Conservation (phyloP, 2,888 invertebrate genomes). For the Habroteleia sp. region DNA sequence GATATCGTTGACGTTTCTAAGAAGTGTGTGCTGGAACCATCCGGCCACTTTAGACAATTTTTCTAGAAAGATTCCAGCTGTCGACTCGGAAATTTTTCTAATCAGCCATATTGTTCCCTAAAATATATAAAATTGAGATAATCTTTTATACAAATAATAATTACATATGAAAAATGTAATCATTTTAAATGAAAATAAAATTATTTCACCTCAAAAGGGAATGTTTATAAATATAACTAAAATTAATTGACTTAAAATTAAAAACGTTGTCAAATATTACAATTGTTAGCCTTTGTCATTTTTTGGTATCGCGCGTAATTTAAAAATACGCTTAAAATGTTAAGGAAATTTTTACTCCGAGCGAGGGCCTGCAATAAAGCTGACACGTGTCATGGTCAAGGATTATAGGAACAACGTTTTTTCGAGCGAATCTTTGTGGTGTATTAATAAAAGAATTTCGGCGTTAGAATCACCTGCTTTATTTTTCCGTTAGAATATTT, state of each 20-base stretch:
- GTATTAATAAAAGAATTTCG: conserved; percentile 23
- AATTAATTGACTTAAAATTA: no score
- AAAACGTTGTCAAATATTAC: no score
- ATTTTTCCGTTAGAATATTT: conserved; percentile 4
- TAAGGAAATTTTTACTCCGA: conserved; percentile 1
- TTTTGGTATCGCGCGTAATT: no score
- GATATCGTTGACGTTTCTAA: background rate
- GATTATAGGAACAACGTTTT: conserved; percentile 15
- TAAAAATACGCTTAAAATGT: background rate
- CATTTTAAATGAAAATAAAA: no score
- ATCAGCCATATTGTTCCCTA: no score
- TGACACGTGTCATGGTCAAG: conserved; percentile 45
- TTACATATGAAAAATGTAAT: no score
- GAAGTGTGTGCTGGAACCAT: conserved; percentile 1
- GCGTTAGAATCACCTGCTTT: conserved; percentile 10
- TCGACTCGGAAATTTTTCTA: background rate
- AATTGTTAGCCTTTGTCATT: no score
- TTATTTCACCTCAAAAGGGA: no score
- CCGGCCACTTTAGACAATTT: conserved; percentile 14
- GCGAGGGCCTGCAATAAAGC: conserved; percentile 6
- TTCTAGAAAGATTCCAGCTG: conserved; percentile 15
- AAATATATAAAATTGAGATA: background rate
- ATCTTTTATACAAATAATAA: no score
- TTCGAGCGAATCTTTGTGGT: conserved; percentile 24
- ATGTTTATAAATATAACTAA: no score